Base-by-base conservation (phyloP, 1,140 invertebrate species). In the Eriocheir sinensis region DNA sequence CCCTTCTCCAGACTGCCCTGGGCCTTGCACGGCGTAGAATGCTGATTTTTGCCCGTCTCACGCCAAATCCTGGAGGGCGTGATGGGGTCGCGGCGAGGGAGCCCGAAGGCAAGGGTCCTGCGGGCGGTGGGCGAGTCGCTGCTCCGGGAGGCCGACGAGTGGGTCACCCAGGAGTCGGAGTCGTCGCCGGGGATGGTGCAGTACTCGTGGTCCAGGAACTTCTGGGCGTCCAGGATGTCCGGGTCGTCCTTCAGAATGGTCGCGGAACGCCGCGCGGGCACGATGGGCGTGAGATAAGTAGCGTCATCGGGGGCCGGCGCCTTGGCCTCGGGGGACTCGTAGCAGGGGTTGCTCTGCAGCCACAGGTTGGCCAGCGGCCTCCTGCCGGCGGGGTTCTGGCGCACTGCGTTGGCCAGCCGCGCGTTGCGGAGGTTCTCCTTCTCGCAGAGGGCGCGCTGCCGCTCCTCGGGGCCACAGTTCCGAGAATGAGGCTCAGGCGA, bases 131-230 rank as follows among this genome's bases (percentile, higher is more conserved):
- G 94, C 17, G 95, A 96, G 32, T 96, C 93, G 21, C 92, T 89
- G 41, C 81, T 90, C 89, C 86, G 86, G 21, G 94, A 95, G 40
- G 79, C 41, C 17, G 95, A 83, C 48, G 95, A 96, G 53, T 95
- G 94, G 34, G 94, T 93, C 83, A 96, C 93, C 95, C 95, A 96
- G n/a, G 95, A 96, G 83, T 96, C 95, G n/a, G 95, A 95, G 36
- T 96, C 95, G 86, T 96, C 95, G 9, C 95, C 95, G 0, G 94
- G 93, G 27, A 96, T 96, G 53, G 95, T 96, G 93, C 95, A 96
- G 85, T 96, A 96, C 53, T 96, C 95, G 83, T 96, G 95, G 88
- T 96, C 95, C n/a, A 96, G 86, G 89, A 95, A 95, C 79, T 96
- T 96, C 48, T 94, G 94, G 8, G 27, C 80, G 80, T 94, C 94